Percentiles rank a stretch among this genome's conserved stretches.
These are phyloP conservation scores for Diplazon laetatorius DNA, from an alignment of 2,888 invertebrate genomes.

Conservation along the genomic window DNA sequence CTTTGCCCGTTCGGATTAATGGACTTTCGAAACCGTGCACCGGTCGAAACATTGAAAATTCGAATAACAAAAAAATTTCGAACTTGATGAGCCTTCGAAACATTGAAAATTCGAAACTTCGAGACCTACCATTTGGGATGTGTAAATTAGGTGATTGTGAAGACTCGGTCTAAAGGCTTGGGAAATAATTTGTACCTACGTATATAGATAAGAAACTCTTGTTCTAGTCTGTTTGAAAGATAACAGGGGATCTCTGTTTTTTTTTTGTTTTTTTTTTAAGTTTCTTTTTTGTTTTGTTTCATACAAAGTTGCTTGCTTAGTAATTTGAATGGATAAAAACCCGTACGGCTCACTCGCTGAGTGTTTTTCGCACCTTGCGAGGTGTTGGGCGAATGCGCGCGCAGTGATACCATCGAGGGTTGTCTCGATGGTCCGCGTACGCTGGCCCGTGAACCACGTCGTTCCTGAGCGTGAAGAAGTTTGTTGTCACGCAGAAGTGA, in stretches of 20 bases:
- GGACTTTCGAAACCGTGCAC: no score
- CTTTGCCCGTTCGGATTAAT: no score
- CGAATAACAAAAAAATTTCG: no score
- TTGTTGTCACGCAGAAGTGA: constrained; percentile 92
- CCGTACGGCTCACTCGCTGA: constrained; percentile 82
- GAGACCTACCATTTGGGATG: no score
- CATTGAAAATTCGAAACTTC: no score
- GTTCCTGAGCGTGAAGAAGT: constrained; percentile 89
- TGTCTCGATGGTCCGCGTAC: constrained; percentile 92
- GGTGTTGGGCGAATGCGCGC: constrained; percentile 89
- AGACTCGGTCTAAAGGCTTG: no score
- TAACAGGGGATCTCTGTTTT: no score
- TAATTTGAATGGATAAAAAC: constrained; percentile 81
- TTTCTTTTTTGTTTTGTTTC: no score
- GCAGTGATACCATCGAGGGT: constrained; percentile 92
- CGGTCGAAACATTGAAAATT: no score
- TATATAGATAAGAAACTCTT: constrained; percentile 66
- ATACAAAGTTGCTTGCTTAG: constrained; percentile 80
- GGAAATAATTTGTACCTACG: constrained; percentile 58
- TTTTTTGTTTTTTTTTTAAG: no score
- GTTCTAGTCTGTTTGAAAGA: constrained; percentile 60
- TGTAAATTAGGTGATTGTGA: no score
- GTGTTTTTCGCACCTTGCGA: constrained; percentile 86
- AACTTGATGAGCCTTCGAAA: no score
- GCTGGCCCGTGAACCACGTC: constrained; percentile 91